Evolutionary conservation across 23 tunicate species (phyloP).

Genomic region (Ciona savignyi): DNA sequence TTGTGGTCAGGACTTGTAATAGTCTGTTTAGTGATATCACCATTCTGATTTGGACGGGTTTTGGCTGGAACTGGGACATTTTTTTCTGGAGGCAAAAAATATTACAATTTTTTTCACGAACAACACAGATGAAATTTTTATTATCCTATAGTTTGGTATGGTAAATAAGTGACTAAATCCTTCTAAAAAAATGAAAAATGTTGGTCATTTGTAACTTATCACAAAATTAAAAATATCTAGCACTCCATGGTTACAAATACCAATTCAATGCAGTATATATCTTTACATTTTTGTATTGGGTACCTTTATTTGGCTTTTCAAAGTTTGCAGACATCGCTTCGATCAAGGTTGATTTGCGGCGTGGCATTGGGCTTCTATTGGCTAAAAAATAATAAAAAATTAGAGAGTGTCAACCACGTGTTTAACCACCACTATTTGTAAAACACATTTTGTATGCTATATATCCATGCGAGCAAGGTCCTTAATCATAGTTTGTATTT

Average conservation of each 20-base stretch:
- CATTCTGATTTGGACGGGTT: neutral
- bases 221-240: neutral
- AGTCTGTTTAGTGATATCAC: conserved; percentile 10
- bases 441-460: too few species aligned
- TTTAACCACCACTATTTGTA: too few species aligned
- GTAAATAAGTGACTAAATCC: too few species aligned
- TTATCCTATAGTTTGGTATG: too few species aligned
- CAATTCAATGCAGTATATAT: neutral
- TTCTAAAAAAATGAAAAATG: neutral
- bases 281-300: neutral
- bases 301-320: conserved; percentile 37
- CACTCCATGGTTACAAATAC: neutral
- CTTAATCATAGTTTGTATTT: too few species aligned
- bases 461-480: too few species aligned
- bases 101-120: too few species aligned
- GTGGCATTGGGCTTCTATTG: conserved; percentile 47
- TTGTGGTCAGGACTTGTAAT: conserved; percentile 1
- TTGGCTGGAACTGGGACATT: neutral
- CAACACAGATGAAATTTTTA: too few species aligned
- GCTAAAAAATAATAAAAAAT: conserved; percentile 1
- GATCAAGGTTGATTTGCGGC: conserved; percentile 55
- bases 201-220: neutral
- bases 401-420: too few species aligned
- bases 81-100: too few species aligned
- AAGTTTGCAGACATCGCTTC: conserved; percentile 83